Conservation (phyloP, 2,888 invertebrate genomes). For the Drosophila buzzatii region DNA sequence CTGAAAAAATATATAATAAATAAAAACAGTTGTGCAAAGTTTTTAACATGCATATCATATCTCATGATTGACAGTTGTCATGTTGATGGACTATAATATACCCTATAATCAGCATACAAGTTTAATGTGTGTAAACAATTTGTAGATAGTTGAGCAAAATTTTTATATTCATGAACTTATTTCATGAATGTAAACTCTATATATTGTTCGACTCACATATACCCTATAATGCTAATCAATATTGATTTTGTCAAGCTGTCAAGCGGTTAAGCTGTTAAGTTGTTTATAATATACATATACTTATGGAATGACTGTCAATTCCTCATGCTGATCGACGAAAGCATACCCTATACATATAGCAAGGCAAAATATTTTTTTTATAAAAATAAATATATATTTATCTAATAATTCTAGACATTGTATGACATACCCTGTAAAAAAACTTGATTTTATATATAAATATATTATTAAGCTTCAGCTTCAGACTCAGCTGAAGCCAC, state of each 20-base stretch:
- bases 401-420: too few relatives aligned
- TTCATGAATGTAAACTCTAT: too few relatives aligned
- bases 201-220: background rate
- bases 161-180: background rate
- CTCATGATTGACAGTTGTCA: background rate
- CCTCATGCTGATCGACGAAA: background rate
- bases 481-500: too few relatives aligned
- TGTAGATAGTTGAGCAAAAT: background rate
- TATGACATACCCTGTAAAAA: too few relatives aligned
- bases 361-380: too few relatives aligned
- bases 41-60: background rate
- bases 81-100: background rate
- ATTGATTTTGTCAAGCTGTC: background rate
- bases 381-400: too few relatives aligned
- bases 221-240: background rate
- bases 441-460: too few relatives aligned
- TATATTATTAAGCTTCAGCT: too few relatives aligned
- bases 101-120: background rate
- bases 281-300: background rate
- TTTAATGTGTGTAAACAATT: background rate
- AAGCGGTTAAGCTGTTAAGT: background rate
- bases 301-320: background rate
- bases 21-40: background rate
- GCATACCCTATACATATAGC: conserved; percentile 2
- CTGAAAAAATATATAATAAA: background rate